These are phyloP conservation scores for Encarsia formosa DNA, from an alignment of 2,888 invertebrate species.

Conservation along the genomic window DNA sequence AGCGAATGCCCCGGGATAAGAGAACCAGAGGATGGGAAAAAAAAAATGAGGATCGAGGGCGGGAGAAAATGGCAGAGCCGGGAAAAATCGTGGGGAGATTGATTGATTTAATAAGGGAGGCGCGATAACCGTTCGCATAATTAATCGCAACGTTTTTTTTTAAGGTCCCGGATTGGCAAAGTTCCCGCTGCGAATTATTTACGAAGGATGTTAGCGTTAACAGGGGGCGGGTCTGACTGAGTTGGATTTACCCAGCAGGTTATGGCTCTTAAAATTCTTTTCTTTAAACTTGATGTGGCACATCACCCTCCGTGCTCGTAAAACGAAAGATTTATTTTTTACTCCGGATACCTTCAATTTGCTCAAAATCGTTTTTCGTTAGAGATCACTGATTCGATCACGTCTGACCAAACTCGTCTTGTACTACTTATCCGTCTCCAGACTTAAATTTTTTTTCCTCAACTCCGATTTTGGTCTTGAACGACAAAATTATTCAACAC, in stretches of 20 bases:
- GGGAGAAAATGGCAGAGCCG: not conserved
- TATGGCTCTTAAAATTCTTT: constrained; percentile 28
- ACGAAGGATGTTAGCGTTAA: constrained; percentile 25
- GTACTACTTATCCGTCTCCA: too few relatives aligned
- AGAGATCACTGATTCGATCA: too few relatives aligned
- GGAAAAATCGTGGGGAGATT: constrained; percentile 7
- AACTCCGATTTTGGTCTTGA: too few relatives aligned
- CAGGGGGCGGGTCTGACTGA: constrained; percentile 16
- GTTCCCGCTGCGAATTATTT: constrained; percentile 15
- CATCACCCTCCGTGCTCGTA: too few relatives aligned
- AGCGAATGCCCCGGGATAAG: constrained; percentile 5
- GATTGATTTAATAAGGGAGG: constrained; percentile 27
- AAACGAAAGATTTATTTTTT: too few relatives aligned
- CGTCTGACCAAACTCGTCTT: too few relatives aligned
- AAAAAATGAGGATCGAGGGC: not conserved
- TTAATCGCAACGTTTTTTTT: constrained; percentile 11
- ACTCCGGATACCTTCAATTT: too few relatives aligned
- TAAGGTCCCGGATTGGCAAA: not conserved
- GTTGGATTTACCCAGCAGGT: constrained; percentile 22
- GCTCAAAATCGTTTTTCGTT: too few relatives aligned
- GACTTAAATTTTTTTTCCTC: too few relatives aligned
- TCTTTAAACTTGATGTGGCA: too few relatives aligned
- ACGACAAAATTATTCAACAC: too few relatives aligned
- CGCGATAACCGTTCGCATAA: constrained; percentile 21
- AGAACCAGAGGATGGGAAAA: not conserved